Percentiles rank a stretch among this genome's conserved stretches.
phyloP scores from a whole-genome alignment of 2,113 vertebrate genomes.

The Hiodon tergisus region DNA sequence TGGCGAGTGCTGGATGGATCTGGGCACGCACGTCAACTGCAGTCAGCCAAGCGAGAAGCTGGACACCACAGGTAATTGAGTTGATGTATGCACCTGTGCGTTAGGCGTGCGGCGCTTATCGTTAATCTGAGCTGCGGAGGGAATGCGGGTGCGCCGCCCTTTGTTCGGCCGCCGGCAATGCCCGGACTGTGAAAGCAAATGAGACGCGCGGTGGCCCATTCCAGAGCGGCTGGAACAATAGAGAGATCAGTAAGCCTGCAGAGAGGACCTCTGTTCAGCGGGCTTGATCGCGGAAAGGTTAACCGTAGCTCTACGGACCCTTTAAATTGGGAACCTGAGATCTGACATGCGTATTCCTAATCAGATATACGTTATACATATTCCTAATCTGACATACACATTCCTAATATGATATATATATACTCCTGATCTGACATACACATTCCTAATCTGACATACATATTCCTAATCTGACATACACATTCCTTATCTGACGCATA shows the following conservation, averaged over 20 bases:
- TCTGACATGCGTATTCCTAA: too few relatives aligned
- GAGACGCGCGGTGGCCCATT: neutral
- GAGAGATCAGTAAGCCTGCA: neutral
- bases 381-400: too few relatives aligned
- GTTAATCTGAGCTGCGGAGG: neutral
- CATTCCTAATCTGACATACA: too few relatives aligned
- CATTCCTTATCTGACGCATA: too few relatives aligned
- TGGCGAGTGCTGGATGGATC: neutral
- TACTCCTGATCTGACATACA: too few relatives aligned
- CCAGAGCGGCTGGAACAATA: neutral
- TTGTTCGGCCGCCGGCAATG: neutral
- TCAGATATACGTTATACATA: too few relatives aligned
- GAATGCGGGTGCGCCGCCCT: neutral
- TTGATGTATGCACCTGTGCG: neutral
- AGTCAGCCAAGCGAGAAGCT: neutral
- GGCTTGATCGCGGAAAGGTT: neutral
- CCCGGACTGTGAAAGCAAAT: neutral
- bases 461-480: too few relatives aligned
- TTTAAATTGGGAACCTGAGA: too few relatives aligned
- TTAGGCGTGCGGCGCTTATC: neutral
- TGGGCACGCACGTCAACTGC: neutral
- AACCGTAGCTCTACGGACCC: neutral
- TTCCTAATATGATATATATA: too few relatives aligned
- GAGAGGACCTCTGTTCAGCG: neutral
- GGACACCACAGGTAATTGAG: neutral